Percentiles rank a stretch among this genome's conserved stretches.
Conservation (phyloP, 2,888 invertebrate species). For the Hymenopus coronatus region DNA sequence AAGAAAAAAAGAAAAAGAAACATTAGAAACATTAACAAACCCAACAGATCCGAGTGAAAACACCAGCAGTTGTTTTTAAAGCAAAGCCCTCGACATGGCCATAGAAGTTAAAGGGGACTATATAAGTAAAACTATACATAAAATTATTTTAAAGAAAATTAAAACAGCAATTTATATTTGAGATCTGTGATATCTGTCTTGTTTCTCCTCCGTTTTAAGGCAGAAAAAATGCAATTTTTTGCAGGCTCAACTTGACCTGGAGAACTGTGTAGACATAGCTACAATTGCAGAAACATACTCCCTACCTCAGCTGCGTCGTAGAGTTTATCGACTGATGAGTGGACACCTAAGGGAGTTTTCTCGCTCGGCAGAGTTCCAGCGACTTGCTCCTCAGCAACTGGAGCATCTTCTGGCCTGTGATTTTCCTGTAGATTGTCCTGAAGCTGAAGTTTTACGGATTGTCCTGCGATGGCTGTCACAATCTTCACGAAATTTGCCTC, state of each 20-base stretch:
- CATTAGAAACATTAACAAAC: no score
- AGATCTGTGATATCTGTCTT: no score
- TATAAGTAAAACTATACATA: no score
- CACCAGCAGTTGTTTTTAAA: no score
- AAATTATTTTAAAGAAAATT: no score
- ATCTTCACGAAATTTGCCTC: constrained; percentile 41
- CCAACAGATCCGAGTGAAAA: no score
- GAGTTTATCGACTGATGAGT: constrained; percentile 65
- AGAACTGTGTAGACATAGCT: constrained; percentile 70
- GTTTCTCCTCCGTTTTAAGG: no score
- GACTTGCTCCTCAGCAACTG: constrained; percentile 59
- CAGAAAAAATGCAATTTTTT: constrained; percentile 17
- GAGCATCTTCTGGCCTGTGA: constrained; percentile 61
- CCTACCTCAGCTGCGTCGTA: constrained; percentile 55
- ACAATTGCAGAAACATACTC: constrained; percentile 68
- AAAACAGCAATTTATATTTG: no score
- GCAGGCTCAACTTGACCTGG: constrained; percentile 63
- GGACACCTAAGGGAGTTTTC: constrained; percentile 61
- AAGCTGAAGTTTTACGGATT: constrained; percentile 57
- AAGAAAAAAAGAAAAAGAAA: no score
- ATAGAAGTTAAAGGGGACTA: no score
- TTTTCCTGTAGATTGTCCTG: constrained; percentile 66
- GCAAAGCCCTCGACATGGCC: no score
- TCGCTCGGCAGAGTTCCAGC: constrained; percentile 57
- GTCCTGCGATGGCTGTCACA: constrained; percentile 58